These are phyloP conservation scores for Apodemia mormo DNA, from an alignment of 2,888 invertebrate genomes.

Conservation along the genomic window DNA sequence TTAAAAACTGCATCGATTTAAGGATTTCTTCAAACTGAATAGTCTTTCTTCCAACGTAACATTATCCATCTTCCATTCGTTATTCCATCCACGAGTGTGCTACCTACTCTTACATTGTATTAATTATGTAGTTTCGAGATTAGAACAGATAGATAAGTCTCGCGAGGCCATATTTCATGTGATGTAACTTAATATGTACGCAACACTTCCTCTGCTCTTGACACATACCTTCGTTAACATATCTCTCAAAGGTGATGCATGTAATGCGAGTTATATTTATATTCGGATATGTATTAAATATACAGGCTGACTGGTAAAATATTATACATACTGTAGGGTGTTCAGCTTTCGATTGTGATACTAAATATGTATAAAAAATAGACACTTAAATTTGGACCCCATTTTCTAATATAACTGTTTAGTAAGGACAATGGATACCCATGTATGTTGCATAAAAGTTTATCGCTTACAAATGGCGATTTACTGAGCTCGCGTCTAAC, in stretches of 20 bases:
- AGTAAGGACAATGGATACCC: no score
- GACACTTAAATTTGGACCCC: no score
- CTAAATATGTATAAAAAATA: no score
- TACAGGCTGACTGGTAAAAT: background rate
- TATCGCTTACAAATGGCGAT: no score
- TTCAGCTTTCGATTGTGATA: no score
- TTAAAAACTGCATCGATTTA: no score
- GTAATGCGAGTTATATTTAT: background rate
- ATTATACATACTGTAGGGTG: no score
- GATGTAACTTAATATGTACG: conserved; percentile 6
- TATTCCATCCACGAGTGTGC: background rate
- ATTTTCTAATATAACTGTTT: no score
- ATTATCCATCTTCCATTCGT: background rate
- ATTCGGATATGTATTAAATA: background rate
- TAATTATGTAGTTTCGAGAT: background rate
- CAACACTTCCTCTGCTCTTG: background rate
- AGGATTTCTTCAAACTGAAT: no score
- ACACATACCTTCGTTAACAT: background rate
- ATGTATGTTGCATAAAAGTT: no score
- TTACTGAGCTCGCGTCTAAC: no score
- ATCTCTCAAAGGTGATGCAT: background rate
- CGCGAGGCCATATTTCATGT: conserved; percentile 7
- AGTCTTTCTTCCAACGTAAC: background rate
- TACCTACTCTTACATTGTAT: background rate
- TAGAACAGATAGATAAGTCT: background rate